phyloP scores from a whole-genome alignment of 1,140 invertebrate genomes.

The Hestina assimilis region DNA sequence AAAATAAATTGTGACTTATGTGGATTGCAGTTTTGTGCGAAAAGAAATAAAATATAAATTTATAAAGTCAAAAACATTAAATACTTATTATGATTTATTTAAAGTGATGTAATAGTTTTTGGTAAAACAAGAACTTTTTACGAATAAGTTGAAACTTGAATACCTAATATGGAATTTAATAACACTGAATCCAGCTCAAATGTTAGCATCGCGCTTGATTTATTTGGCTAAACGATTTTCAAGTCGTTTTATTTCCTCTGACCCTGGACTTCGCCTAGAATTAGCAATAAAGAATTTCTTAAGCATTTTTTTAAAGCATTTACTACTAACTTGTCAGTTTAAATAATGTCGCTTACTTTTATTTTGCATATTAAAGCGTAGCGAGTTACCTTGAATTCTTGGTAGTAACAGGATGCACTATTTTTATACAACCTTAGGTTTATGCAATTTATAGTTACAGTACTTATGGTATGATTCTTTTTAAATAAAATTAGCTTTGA shows the following conservation, averaged over 20 bases:
- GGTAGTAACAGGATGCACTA: neutral
- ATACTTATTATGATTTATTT: too few relatives aligned
- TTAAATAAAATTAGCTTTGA: too few relatives aligned
- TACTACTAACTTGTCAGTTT: constrained; percentile 1
- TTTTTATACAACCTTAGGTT: neutral
- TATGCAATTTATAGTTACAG: too few relatives aligned
- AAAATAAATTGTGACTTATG: too few relatives aligned
- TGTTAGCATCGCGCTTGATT: constrained; percentile 1
- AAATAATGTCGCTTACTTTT: neutral
- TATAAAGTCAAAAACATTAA: too few relatives aligned
- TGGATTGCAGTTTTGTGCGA: too few relatives aligned
- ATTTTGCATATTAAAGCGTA: constrained; percentile 7
- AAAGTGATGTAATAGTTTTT: too few relatives aligned
- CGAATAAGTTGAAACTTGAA: too few relatives aligned
- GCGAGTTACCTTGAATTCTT: neutral
- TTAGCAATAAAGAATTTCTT: constrained; percentile 5
- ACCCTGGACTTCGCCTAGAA: constrained; percentile 14
- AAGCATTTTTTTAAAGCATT: neutral
- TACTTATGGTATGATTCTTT: too few relatives aligned
- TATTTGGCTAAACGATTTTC: constrained; percentile 20
- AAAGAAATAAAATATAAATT: too few relatives aligned
- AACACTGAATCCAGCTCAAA: constrained; percentile 3
- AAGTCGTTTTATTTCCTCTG: constrained; percentile 14
- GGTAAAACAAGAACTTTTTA: too few relatives aligned
- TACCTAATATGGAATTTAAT: neutral